Base-by-base conservation (phyloP, 2,888 invertebrate species). In the Ceratothoa steindachneri region DNA sequence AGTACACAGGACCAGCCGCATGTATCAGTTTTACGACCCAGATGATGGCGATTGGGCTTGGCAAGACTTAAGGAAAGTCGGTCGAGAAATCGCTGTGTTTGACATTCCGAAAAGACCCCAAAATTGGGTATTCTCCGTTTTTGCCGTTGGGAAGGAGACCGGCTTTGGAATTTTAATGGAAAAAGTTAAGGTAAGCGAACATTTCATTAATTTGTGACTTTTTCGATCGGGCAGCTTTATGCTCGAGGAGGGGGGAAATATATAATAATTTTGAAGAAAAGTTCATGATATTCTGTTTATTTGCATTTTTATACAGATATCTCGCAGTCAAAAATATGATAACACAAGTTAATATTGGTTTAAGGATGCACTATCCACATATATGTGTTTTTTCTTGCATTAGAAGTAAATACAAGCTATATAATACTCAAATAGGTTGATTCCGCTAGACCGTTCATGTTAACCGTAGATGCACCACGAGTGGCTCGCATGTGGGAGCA, bases 401-500 rank as follows among this genome's bases (percentile, higher is more conserved):
- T n/a, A n/a, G n/a, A 41, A 41, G 7, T 41, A 15, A 41, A 41
- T 15, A 41, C 41, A 5, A 41, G 41, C 5, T 15, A 5, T 41
- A 9, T 41, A 41, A 41, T 41, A 41, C 15, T 41, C 41, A 41
- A 41, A 5, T 41, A 41, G 41, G 5, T 41, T 41, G 79, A 79
- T 67, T 75, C 79, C 7, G 76, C 79, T 2, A 74, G 79, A 15
- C 76, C 79, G 2, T 76, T 79, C 68, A 31, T 74, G 69, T 19
- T 79, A 51, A 79, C 73, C 2, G 51, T 79, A 28, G 79, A 79
- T 24, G 75, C 71, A 0, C 79, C 79, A 0, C 19, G 28, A 4
- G 74, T 79, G 3, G 76, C 74, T 27, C 71, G 79, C 2, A 75
- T 73, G 76, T 79, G 75, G 75, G 79, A 79, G 29, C 79, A 79